Evolutionary conservation across 2,797 vertebrate genomes (phyloP), one percentile per base, ranked within the genome.

Genomic region (Glyptemys insculpta): DNA sequence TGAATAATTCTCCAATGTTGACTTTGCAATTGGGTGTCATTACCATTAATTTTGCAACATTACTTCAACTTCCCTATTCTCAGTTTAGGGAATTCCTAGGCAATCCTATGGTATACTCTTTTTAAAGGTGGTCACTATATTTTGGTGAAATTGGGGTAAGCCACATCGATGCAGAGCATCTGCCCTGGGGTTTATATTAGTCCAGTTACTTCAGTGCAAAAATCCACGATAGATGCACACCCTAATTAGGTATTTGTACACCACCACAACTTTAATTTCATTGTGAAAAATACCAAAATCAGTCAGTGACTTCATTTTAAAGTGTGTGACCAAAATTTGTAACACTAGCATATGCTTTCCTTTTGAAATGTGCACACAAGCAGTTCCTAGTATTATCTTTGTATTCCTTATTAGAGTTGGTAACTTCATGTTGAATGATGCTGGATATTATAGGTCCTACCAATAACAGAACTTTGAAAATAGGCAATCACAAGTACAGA

Each of bases 401-500:
- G 6, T 87, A 6, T 53, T 86, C 44, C 53, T 92, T 41, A 12
- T 74, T 89, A 92, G n/a, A 91, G 44, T 8, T 0, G 41, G 25
- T 74, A 47, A 76, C 41, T 41, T 74, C 41, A 44, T 76, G 72
- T 44, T 76, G 25, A 47, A 76, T 74, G 23, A 49, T 34, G n/a
- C 49, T 93, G 10, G 86, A 86, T 89, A 85, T 95, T 94, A 34
- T 3, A 85, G 86, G 91, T 94, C 83, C 79, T 87, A 91, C 31
- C n/a, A 78, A 2, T 12, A 90, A 59, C 44, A 76, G 15, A 9
- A 6, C n/a, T 89, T 88, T 88, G 91, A 95, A 87, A 92, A 89
- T 21, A 82, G 76, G 44, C 83, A 81, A 56, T 92, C 94, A 37
- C 88, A 94, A 93, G 92, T 95, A 96, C 83, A 81, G 92, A 91